phyloP scores from a whole-genome alignment of 2,113 vertebrate species.

The Cheirogaleus medius region DNA sequence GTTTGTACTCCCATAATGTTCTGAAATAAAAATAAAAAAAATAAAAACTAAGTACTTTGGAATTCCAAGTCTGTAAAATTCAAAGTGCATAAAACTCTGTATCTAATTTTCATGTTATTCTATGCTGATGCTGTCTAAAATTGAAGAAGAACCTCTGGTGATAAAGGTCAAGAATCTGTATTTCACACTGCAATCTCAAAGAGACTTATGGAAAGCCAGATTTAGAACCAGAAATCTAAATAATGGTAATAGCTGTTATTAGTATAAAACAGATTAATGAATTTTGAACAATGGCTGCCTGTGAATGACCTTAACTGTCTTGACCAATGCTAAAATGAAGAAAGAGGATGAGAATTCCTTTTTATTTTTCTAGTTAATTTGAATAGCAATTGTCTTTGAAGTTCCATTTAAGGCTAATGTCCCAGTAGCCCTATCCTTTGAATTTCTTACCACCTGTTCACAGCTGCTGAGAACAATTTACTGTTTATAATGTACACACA shows the following conservation, averaged over 20 bases:
- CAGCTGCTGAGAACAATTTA: conserved; percentile 32
- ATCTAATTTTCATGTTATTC: background rate
- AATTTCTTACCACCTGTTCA: conserved; percentile 26
- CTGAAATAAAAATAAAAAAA: too few relatives aligned
- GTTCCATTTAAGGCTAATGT: conserved; percentile 11
- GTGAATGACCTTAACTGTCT: background rate
- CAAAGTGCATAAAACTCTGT: background rate
- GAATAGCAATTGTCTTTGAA: conserved; percentile 3
- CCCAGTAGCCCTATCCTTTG: background rate
- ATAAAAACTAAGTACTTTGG: background rate
- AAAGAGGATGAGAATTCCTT: background rate
- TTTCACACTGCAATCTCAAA: background rate
- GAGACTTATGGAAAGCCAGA: background rate
- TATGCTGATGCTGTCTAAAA: background rate
- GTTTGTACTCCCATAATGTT: too few relatives aligned
- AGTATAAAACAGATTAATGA: background rate
- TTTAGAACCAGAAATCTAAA: background rate
- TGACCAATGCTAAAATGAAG: background rate
- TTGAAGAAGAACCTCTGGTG: background rate
- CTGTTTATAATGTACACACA: background rate
- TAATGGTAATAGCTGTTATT: background rate
- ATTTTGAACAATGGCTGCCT: background rate
- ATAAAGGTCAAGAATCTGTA: background rate
- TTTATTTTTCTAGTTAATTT: conserved; percentile 33
- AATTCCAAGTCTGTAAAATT: background rate